These are phyloP conservation scores for Melitaea athalia DNA, from an alignment of 2,888 invertebrate genomes.

Conservation along the genomic window DNA sequence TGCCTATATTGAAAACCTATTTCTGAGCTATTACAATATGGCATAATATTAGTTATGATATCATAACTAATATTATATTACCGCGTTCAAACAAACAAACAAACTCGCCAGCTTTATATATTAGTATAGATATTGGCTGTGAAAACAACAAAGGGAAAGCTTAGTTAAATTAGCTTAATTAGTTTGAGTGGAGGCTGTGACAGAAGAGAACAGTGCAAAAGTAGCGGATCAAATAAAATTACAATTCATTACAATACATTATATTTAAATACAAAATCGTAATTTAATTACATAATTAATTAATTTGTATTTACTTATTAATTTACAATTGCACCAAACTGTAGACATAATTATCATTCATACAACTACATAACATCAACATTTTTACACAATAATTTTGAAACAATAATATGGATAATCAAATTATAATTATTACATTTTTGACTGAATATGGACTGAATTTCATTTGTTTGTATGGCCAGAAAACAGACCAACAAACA, in stretches of 20 bases:
- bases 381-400: conserved; percentile 4
- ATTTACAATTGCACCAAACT: conserved; percentile 14
- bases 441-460: neutral
- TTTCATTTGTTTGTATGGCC: neutral
- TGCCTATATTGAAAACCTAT: no score
- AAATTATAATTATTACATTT: neutral
- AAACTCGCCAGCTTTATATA: no score
- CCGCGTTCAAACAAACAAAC: no score
- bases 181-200: no score
- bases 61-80: no score
- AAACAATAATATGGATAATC: neutral
- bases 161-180: no score
- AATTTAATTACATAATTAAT: conserved; percentile 30
- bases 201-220: neutral
- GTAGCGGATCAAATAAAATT: conserved; percentile 10
- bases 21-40: no score
- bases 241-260: conserved; percentile 21
- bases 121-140: no score
- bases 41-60: no score
- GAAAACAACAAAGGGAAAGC: no score
- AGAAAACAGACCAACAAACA: neutral
- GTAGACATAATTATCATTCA: conserved; percentile 13
- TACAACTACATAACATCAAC: conserved; percentile 5
- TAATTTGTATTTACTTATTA: conserved; percentile 17
- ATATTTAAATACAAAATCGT: conserved; percentile 29